Conservation (phyloP, 2,888 invertebrate genomes). For the Eupithecia dodoneata region DNA sequence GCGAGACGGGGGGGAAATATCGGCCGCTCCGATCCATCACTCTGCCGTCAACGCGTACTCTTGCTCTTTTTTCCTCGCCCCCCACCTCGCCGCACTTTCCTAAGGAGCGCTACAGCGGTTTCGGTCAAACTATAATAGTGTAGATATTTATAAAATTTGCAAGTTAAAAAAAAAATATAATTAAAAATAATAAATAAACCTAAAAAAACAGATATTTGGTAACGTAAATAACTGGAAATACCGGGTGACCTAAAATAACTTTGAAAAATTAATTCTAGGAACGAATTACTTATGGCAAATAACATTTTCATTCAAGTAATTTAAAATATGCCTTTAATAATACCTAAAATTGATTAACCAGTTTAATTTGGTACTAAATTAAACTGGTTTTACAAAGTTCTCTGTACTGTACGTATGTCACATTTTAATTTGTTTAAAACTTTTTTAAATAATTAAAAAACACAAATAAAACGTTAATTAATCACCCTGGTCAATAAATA, state of each 20-base stretch:
- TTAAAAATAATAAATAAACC: too few species aligned
- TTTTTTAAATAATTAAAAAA: conserved; percentile 37
- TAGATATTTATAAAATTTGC: too few species aligned
- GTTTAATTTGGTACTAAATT: neutral
- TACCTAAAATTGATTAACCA: neutral
- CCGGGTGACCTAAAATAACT: conserved; percentile 33
- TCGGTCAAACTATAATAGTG: neutral
- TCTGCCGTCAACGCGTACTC: too few species aligned
- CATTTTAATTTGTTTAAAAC: conserved; percentile 39
- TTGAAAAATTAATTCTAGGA: conserved; percentile 21
- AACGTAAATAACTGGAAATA: conserved; percentile 60
- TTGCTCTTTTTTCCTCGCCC: too few species aligned
- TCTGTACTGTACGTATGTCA: neutral
- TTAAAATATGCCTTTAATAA: neutral
- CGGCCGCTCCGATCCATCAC: too few species aligned
- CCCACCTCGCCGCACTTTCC: too few species aligned
- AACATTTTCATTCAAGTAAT: conserved; percentile 10
- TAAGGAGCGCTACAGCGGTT: too few species aligned
- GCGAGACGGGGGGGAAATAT: too few species aligned
- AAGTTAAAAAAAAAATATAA: too few species aligned
- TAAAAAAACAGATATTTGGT: conserved; percentile 62
- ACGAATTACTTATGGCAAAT: conserved; percentile 36
- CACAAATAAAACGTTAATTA: conserved; percentile 47
- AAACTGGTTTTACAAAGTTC: neutral
- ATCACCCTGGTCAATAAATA: conserved; percentile 52